Conservation (phyloP, 2,113 vertebrate genomes). For the Tachuris rubrigastra region DNA sequence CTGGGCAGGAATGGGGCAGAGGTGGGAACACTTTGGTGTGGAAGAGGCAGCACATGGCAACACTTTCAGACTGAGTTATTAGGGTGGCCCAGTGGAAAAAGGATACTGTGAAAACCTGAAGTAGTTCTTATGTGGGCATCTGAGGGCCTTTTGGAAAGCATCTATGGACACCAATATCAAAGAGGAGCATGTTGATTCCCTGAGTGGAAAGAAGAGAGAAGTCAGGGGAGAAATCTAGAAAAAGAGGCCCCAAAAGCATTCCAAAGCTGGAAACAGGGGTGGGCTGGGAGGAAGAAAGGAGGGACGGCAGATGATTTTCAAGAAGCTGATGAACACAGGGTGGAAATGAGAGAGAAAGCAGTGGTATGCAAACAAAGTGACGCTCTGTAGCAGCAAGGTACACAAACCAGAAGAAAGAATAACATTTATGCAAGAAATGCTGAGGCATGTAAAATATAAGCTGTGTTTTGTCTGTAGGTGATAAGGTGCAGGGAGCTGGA, state of each 20-base stretch:
- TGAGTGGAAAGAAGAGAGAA: neutral
- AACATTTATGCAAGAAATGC: neutral
- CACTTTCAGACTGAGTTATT: neutral
- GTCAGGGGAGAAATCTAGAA: neutral
- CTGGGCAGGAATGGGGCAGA: rapidly evolving
- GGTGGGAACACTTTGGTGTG: neutral
- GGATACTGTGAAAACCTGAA: neutral
- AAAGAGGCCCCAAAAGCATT: neutral
- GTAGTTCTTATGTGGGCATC: neutral
- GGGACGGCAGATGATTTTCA: neutral
- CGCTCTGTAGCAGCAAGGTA: neutral
- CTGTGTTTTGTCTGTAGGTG: neutral
- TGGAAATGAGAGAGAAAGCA: neutral
- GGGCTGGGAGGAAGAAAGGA: neutral
- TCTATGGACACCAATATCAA: neutral
- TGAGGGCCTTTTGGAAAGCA: neutral
- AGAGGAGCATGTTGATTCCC: neutral
- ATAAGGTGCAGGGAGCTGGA: neutral
- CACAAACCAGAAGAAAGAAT: neutral
- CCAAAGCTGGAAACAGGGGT: neutral
- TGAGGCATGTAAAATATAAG: neutral
- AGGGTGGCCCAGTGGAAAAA: neutral
- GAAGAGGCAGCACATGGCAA: neutral
- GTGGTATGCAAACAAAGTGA: neutral
- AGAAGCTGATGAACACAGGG: neutral